Percentiles rank a stretch among this genome's conserved stretches.
Evolutionary conservation across 2,888 invertebrate species (phyloP).

Genomic region (Teleogryllus oceanicus): DNA sequence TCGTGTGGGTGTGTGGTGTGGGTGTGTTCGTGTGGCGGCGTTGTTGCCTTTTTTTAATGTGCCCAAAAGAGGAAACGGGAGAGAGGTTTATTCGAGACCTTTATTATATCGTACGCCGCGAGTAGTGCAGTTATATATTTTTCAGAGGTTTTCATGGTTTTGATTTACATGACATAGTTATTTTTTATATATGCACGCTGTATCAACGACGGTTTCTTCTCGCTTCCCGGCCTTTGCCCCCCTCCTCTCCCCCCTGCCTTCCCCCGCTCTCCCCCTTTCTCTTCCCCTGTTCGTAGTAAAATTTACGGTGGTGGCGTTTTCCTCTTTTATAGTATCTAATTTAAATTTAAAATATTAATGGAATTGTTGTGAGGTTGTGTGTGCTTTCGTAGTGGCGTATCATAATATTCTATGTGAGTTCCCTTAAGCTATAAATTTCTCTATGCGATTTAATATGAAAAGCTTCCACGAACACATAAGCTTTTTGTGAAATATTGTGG

Average conservation of each 20-base stretch:
- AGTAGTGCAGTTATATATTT: conserved; percentile 21
- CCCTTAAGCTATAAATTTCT: conserved; percentile 29
- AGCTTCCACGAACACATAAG: conserved; percentile 23
- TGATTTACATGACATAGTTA: conserved; percentile 34
- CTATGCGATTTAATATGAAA: conserved; percentile 32
- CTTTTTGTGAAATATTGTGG: conserved; percentile 26
- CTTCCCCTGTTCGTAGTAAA: conserved; percentile 30
- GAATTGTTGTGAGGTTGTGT: conserved; percentile 29
- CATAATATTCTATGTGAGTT: conserved; percentile 31
- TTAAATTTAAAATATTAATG: conserved; percentile 38
- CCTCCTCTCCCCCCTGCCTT: conserved; percentile 33
- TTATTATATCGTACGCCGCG: not conserved
- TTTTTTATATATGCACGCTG: conserved; percentile 32
- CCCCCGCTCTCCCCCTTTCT: conserved; percentile 30
- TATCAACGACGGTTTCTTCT: conserved; percentile 30
- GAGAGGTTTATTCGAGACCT: not conserved
- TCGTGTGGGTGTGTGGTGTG: not conserved
- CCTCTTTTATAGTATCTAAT: conserved; percentile 36
- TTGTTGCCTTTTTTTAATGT: not conserved
- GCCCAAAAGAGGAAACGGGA: not conserved
- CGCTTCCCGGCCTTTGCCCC: conserved; percentile 24
- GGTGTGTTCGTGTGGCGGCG: not conserved
- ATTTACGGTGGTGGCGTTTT: conserved; percentile 33
- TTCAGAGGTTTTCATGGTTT: conserved; percentile 33
- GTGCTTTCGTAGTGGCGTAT: conserved; percentile 27